phyloP scores from a whole-genome alignment of 2,888 invertebrate genomes.

The Resseliella maxima region DNA sequence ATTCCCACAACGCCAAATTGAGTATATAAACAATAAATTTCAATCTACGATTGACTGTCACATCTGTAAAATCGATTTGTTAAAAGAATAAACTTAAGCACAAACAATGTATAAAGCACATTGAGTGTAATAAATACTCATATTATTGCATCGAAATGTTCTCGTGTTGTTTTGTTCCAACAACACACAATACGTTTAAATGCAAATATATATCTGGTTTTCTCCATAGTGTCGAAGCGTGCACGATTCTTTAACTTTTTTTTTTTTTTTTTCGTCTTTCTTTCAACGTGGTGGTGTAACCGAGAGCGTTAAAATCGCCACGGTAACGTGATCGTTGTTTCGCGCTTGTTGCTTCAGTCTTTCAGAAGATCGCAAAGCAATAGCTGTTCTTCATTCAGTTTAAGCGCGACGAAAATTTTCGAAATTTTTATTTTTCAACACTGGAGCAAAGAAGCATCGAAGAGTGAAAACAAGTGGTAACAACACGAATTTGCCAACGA shows the following conservation, averaged over 20 bases:
- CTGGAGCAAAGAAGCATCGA: background rate
- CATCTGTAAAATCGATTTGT: background rate
- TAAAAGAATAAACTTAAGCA: background rate
- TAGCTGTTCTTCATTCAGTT: conserved; percentile 33
- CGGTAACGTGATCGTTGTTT: background rate
- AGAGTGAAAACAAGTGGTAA: background rate
- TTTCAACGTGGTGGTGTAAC: background rate
- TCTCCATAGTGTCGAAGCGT: background rate
- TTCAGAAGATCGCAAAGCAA: conserved; percentile 44
- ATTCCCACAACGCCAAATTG: background rate
- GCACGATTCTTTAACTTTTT: background rate
- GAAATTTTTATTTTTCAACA: background rate
- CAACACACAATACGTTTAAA: background rate
- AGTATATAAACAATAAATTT: background rate
- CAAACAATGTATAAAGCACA: no score
- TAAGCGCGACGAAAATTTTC: background rate
- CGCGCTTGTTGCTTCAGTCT: conserved; percentile 11
- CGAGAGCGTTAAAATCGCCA: background rate
- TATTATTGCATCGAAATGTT: background rate
- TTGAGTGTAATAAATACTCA: background rate
- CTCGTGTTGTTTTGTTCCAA: background rate
- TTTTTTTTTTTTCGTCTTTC: background rate
- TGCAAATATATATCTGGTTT: background rate
- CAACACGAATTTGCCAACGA: background rate
- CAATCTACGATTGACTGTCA: background rate